Evolutionary conservation across 64 coral and sea anemone species (phyloP).

Genomic region (Pachyseris speciosa): DNA sequence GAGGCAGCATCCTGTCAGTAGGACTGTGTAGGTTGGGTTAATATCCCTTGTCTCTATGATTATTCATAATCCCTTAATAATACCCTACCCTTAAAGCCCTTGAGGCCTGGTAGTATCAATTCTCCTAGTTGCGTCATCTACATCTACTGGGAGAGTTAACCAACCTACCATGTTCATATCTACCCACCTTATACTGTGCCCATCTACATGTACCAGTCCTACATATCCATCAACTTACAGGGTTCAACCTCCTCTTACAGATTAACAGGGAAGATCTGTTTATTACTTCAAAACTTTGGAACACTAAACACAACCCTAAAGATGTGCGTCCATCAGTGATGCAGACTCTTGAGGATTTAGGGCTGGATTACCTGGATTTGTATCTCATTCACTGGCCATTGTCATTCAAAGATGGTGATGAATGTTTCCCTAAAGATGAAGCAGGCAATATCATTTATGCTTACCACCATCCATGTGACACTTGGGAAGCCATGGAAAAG

Average conservation of each 20-base stretch:
- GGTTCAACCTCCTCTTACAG: background rate
- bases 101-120: too few species aligned
- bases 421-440: constrained; percentile 71
- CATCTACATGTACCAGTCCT: too few species aligned
- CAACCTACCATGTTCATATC: too few species aligned
- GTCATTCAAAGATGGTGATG: constrained; percentile 79
- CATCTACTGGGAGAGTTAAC: too few species aligned
- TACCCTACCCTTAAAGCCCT: too few species aligned
- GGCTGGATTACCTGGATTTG: constrained; percentile 85
- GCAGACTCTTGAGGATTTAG: constrained; percentile 67
- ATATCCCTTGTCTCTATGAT: too few species aligned
- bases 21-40: too few species aligned
- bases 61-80: too few species aligned
- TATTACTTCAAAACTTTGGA: constrained; percentile 97
- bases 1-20: too few species aligned
- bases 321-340: constrained; percentile 68
- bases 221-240: too few species aligned
- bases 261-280: constrained; percentile 82
- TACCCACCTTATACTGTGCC: too few species aligned
- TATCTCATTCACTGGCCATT: constrained; percentile 96
- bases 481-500: constrained; percentile 93
- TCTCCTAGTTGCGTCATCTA: too few species aligned
- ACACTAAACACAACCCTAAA: constrained; percentile 89
- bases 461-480: constrained; percentile 84
- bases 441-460: constrained; percentile 65